Base-by-base conservation (phyloP, 2,888 invertebrate species). In the Gari tellinella region DNA sequence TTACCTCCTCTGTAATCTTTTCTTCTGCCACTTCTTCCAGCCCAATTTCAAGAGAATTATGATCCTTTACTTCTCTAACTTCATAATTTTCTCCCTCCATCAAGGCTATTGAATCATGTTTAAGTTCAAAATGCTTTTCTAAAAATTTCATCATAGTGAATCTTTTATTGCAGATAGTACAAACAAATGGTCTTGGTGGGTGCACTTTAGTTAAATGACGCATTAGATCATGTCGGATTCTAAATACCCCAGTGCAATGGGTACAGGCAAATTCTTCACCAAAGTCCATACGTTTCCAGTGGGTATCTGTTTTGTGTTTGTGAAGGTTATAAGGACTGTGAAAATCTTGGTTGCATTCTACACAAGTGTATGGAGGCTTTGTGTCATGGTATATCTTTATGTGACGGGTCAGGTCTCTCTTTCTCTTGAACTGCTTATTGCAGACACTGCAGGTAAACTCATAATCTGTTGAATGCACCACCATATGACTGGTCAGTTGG, bases 401-500 rank as follows among this genome's bases (percentile, higher is more conserved):
- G 49, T 78, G 78, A 1, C 78, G 63, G 37, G 56, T 73, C 26
- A 78, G 26, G 48, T 78, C 78, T 37, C 72, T 46, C 38, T 72
- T 69, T 21, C 78, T 46, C 53, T 78, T 78, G 52, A 78, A 78
- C 40, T 78, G 58, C n/a, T 67, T 66, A 15, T 46, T 58, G 53
- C 78, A 78, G 19, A 61, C 56, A 17, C 53, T 49, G 55, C 78
- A 78, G 5, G 45, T 57, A 41, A 73, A 78, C 31, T 72, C 73
- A 23, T 53, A 57, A 56, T 56, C 69, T 15, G 65, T 52, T 21
- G 64, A 69, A 49, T 78, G 78, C 10, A 69, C 60, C 5, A 73
- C 67, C 78, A 78, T 78, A 49, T 78, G 78, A 41, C 68, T 73
- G 5, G 69, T 67, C 14, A 78, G 61, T 45, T 78, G 78, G 61